Base-by-base conservation (phyloP, 2,888 invertebrate genomes). In the Hirtodrosophila trivittata region DNA sequence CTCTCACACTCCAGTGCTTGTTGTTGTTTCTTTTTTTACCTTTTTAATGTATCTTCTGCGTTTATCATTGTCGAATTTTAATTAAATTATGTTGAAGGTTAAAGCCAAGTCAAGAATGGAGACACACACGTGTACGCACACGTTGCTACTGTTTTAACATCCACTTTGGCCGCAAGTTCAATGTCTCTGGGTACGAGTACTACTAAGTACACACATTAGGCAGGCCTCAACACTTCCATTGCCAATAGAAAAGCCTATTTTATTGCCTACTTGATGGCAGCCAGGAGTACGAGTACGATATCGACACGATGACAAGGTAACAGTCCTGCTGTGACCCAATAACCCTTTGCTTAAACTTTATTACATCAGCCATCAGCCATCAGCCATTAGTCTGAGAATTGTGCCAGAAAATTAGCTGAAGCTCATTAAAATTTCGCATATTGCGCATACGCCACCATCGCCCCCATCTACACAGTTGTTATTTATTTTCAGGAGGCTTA, bases 51-150 rank as follows among this genome's bases (percentile, higher is more conserved):
- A 77, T 81, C 72, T 75, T 62, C 58, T 49, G 65, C 59, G 67
- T 71, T 78, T 81, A 81, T 77, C 78, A 74, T 85, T 78, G 85
- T 69, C 78, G 78, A 82, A 81, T 81, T 81, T 85, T 67, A 82
- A 85, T 85, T 75, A 85, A 85, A 72, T 68, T 63, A 74, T 66
- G 75, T 65, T 64, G 51, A 60, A 63, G 63, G 38, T 43, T 21
- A 21, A 12, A 35, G 58, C 30, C 56, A 28, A 57, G 57, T 42
- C 45, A 45, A 46, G 52, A 52, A 43, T 42, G 56, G 37, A 41
- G 73, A 56, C 73, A 75, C 71, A 69, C 59, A 64, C 60, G 66
- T 54, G 21, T 38, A 12, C 8, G 8, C 35, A 28, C 35, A 43
- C 66, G 60, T 56, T 60, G 66, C 57, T 37, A 33, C 54, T 55